A percentile compares a stretch with the other conserved stretches of the same genome.
Conservation (phyloP, 2,888 invertebrate species). For the Lepidocyrtoides sp. region DNA sequence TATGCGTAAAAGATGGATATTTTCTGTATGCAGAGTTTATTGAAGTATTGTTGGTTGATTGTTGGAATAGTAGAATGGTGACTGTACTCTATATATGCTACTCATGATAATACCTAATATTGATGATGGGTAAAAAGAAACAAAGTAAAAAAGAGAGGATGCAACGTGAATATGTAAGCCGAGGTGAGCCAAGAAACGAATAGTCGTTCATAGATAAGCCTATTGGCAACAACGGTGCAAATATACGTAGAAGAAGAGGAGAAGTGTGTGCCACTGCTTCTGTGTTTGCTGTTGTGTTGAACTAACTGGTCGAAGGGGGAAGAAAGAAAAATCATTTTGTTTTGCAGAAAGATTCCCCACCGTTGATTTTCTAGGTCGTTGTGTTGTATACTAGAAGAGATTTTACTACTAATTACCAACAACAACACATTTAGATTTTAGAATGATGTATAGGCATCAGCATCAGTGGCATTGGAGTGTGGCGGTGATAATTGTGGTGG, state of each 20-base stretch:
- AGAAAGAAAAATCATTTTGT: slow-evolving; percentile 21
- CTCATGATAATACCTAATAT: neutral
- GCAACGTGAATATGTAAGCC: slow-evolving; percentile 54
- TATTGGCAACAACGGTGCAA: slow-evolving; percentile 64
- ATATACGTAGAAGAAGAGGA: neutral
- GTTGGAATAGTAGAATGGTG: slow-evolving; percentile 12
- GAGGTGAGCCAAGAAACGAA: slow-evolving; percentile 60
- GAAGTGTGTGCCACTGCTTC: neutral
- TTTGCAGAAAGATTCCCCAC: slow-evolving; percentile 4
- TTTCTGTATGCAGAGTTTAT: neutral
- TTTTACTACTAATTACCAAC: neutral
- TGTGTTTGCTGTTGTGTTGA: neutral
- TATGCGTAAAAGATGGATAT: slow-evolving; percentile 7
- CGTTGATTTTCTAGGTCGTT: slow-evolving; percentile 43
- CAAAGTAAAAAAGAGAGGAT: slow-evolving; percentile 21
- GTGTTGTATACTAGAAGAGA: neutral
- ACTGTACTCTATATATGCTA: neutral
- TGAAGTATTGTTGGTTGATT: slow-evolving; percentile 12
- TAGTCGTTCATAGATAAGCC: slow-evolving; percentile 68
- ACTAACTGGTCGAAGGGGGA: neutral
- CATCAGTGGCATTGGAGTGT: slow-evolving; percentile 47
- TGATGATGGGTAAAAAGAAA: slow-evolving; percentile 14
- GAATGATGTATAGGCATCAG: slow-evolving; percentile 7
- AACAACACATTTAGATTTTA: neutral
- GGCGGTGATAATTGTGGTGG: slow-evolving; percentile 44